Base-by-base conservation (phyloP, 2,888 invertebrate genomes). In the Pristionchus fissidentatus region DNA sequence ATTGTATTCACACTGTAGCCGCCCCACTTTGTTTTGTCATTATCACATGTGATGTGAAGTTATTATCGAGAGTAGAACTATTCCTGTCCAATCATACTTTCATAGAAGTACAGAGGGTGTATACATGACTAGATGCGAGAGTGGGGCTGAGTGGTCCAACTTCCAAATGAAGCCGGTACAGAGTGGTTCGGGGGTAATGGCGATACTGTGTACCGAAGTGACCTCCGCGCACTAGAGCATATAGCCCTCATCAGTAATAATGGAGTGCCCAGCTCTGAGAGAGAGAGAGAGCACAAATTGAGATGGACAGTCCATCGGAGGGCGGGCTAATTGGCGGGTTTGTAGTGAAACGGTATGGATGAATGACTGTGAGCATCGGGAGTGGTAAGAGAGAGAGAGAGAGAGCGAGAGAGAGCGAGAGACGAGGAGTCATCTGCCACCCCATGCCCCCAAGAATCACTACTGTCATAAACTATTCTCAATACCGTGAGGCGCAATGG, bases 341-440 rank as follows among this genome's bases (percentile, higher is more conserved):
- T 70, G 70, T 70, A 38, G 70, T 41, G 70, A 70, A 70, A 70
- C 70, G 70, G 70, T 70, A 15, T 26, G 70, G 70, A 41, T 70
- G 70, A 70, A 41, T 70, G 70, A 70, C 70, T 70, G 70, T 70
- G 70, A n/a, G n/a, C n/a, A n/a, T n/a, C n/a, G n/a, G n/a, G n/a
- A n/a, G n/a, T n/a, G n/a, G n/a, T n/a, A n/a, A n/a, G n/a, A n/a
- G n/a, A n/a, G n/a, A n/a, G n/a, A n/a, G n/a, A n/a, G n/a, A n/a
- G n/a, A n/a, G n/a, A n/a, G n/a, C n/a, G n/a, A n/a, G n/a, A n/a
- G n/a, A n/a, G n/a, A n/a, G n/a, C n/a, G n/a, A n/a, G n/a, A n/a
- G n/a, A n/a, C n/a, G n/a, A n/a, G n/a, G n/a, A n/a, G n/a, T n/a
- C n/a, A n/a, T n/a, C n/a, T n/a, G n/a, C n/a, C n/a, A n/a, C n/a